Conservation (phyloP, 2,797 vertebrate species). For the Austrolebias charrua region DNA sequence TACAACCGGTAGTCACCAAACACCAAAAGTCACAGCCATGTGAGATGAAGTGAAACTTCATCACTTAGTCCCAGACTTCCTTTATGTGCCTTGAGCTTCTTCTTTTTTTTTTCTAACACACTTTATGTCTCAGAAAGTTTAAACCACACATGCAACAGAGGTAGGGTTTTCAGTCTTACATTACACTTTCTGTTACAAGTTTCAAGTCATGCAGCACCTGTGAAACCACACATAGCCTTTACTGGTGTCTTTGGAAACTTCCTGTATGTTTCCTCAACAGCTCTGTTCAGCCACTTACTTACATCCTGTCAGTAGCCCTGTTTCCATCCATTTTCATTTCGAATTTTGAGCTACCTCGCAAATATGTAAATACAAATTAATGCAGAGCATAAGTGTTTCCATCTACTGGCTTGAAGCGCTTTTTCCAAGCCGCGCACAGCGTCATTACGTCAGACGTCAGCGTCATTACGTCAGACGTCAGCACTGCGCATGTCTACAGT, state of each 20-base stretch:
- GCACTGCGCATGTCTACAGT: too few relatives aligned
- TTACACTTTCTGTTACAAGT: constrained; percentile 28
- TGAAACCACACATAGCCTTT: constrained; percentile 20
- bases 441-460: too few relatives aligned
- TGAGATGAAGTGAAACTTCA: constrained; percentile 51
- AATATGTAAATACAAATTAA: too few relatives aligned
- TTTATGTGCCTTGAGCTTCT: constrained; percentile 18
- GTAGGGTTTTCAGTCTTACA: constrained; percentile 20
- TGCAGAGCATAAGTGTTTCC: too few relatives aligned
- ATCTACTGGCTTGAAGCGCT: too few relatives aligned
- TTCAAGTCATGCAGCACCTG: constrained; percentile 15
- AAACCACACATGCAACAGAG: constrained; percentile 37
- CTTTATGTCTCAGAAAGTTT: constrained; percentile 24
- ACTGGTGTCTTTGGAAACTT: constrained; percentile 21
- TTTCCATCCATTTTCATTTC: too few relatives aligned
- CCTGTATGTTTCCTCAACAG: neutral
- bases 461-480: too few relatives aligned
- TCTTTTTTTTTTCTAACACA: constrained; percentile 28
- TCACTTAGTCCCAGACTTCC: constrained; percentile 29
- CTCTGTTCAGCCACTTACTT: constrained; percentile 7
- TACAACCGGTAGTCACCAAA: too few relatives aligned
- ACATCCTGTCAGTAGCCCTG: constrained; percentile 17
- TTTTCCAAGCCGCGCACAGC: too few relatives aligned
- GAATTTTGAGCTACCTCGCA: too few relatives aligned
- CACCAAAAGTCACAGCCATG: too few relatives aligned